Base-by-base conservation (phyloP, 2,888 invertebrate species). In the Phaonia tiefii region DNA sequence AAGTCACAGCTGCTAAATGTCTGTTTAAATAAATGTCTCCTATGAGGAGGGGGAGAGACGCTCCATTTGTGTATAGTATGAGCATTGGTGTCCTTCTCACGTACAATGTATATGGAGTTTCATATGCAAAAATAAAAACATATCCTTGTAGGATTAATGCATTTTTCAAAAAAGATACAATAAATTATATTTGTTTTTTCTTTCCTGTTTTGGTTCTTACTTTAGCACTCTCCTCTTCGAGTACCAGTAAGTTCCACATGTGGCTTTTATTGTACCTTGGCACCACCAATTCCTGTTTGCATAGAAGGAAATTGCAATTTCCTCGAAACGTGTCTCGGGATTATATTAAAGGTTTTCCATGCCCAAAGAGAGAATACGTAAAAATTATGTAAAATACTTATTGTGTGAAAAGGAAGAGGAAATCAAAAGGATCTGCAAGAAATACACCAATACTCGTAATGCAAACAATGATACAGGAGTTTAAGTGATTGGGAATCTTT, bases 1-100 rank as follows among this genome's bases (percentile, higher is more conserved):
- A 77, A 69, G 78, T 81, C 78, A 81, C 81, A 81, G 75, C 78
- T 81, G 81, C 78, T 78, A 73, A 78, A 81, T 78, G 81, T 78
- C 81, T 81, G 75, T 72, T 78, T 78, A 78, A 75, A 81, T 78
- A 69, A 72, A 75, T 75, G 75, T 78, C 79, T 80, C 69, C 69
- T 75, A 56, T 15, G 67, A n/a, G n/a, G n/a, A n/a, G n/a, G n/a
- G n/a, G n/a, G n/a, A n/a, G n/a, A n/a, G n/a, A n/a, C n/a, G 67
- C 37, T 51, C 37, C 46, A 74, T 54, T 17, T 60, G 60, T 39
- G 37, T 60, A 39, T 17, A 5, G 31, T 8, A 31, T n/a, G 37
- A 31, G 20, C 1, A 60, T 60, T n/a, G n/a, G n/a, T 63, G 42
- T 42, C 22, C 42, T 42, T 31, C 31, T 3, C 31, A 31, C 4